A percentile compares a stretch with the other conserved stretches of the same genome.
phyloP scores from a whole-genome alignment of 2,113 vertebrate genomes.

The Tenrec ecaudatus region DNA sequence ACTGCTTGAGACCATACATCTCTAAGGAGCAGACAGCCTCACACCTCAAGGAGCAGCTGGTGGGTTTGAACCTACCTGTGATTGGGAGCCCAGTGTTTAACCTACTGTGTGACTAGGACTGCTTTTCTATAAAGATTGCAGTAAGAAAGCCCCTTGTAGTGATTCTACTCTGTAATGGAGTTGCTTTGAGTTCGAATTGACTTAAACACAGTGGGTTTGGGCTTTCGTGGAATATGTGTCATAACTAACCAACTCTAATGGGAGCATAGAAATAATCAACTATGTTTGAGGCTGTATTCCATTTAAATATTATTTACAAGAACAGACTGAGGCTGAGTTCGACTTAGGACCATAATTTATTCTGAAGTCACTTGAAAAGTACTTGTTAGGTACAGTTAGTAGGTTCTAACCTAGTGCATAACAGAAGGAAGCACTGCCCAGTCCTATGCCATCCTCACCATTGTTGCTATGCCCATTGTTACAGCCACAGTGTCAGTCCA shows the following conservation, averaged over 20 bases:
- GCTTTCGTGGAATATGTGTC: neutral
- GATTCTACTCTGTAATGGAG: neutral
- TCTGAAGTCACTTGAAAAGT: neutral
- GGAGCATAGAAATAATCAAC: constrained; percentile 42
- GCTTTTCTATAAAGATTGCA: neutral
- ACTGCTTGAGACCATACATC: too few relatives aligned
- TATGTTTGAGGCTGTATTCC: neutral
- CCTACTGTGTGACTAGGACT: too few relatives aligned
- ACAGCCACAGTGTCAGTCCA: too few relatives aligned
- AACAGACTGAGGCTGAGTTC: neutral
- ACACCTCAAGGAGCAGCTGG: too few relatives aligned
- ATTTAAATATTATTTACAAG: constrained; percentile 55
- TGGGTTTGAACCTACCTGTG: too few relatives aligned
- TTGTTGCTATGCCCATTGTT: too few relatives aligned
- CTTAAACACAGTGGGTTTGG: neutral
- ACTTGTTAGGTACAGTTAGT: too few relatives aligned
- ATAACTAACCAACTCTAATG: neutral
- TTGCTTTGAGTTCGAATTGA: neutral
- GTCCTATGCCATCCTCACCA: too few relatives aligned
- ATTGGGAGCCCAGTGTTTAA: too few relatives aligned
- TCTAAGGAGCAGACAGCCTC: too few relatives aligned
- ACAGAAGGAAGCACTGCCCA: too few relatives aligned
- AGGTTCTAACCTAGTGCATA: too few relatives aligned
- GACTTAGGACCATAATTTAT: neutral
- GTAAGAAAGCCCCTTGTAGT: neutral